phyloP scores from a whole-genome alignment of 92 coral and sea anemone species.

The Zoanthus sansibaricus region DNA sequence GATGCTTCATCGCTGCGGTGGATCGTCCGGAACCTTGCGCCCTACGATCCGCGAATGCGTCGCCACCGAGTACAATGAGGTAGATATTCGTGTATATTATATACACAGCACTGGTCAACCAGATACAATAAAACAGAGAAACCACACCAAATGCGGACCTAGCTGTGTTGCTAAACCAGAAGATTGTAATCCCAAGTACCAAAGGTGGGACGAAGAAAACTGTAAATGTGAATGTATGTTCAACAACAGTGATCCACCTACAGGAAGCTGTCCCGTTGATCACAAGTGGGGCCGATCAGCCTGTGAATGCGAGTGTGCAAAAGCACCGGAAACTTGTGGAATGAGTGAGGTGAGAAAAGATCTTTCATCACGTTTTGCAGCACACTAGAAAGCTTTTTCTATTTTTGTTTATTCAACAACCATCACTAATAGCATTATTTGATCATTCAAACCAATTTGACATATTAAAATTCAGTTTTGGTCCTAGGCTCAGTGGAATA shows the following conservation, averaged over 20 bases:
- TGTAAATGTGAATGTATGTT: conserved; percentile 54
- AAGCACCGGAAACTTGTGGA: conserved; percentile 62
- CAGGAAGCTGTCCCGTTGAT: conserved; percentile 32
- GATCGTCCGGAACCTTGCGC: conserved; percentile 56
- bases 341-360: conserved; percentile 60
- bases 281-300: conserved; percentile 53
- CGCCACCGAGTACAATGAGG: conserved; percentile 26
- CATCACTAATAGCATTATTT: no score
- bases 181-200: conserved; percentile 31
- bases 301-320: conserved; percentile 73
- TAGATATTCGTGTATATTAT: not conserved
- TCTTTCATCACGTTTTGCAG: not conserved
- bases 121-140: not conserved
- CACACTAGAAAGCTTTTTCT: not conserved
- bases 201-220: conserved; percentile 40
- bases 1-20: conserved; percentile 76
- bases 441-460: no score
- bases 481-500: no score
- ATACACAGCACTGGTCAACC: not conserved
- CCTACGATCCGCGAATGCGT: conserved; percentile 71
- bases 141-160: conserved; percentile 64
- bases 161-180: conserved; percentile 59
- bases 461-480: no score
- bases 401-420: not conserved
- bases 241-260: conserved; percentile 32